These are phyloP conservation scores for Trichopria drosophilae DNA, from an alignment of 2,888 invertebrate species.

Conservation along the genomic window DNA sequence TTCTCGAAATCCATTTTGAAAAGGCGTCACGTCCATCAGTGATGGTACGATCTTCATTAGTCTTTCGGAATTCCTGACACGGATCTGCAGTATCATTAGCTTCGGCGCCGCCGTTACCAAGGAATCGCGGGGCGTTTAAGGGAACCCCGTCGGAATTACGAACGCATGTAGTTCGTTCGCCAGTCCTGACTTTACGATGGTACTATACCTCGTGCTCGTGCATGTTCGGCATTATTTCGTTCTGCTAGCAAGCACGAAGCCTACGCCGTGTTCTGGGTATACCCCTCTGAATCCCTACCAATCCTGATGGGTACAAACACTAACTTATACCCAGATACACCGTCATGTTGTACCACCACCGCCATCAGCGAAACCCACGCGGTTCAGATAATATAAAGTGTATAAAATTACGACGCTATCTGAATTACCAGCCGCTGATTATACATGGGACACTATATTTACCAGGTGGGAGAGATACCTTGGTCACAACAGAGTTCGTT, in stretches of 20 bases:
- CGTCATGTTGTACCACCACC: too few relatives aligned
- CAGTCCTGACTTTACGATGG: constrained; percentile 51
- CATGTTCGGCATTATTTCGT: constrained; percentile 50
- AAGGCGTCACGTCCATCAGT: too few relatives aligned
- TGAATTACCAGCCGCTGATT: constrained; percentile 46
- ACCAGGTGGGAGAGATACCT: too few relatives aligned
- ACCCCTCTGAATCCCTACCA: too few relatives aligned
- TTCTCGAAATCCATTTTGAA: background rate
- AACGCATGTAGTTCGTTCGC: constrained; percentile 51
- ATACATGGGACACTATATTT: constrained; percentile 23
- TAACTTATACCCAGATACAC: too few relatives aligned
- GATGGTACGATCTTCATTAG: constrained; percentile 45
- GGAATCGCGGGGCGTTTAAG: constrained; percentile 2
- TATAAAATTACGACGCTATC: constrained; percentile 48
- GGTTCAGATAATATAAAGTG: constrained; percentile 38
- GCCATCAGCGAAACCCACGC: constrained; percentile 34
- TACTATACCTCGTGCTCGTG: constrained; percentile 35
- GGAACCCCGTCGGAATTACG: constrained; percentile 47
- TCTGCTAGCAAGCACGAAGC: constrained; percentile 35
- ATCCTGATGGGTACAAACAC: too few relatives aligned
- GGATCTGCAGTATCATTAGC: constrained; percentile 44
- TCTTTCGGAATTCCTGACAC: constrained; percentile 42
- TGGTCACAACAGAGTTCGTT: too few relatives aligned
- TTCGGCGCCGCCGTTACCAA: constrained; percentile 17
- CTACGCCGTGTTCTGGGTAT: too few relatives aligned